Percentiles rank a stretch among this genome's conserved stretches.
phyloP scores from a whole-genome alignment of 2,113 vertebrate genomes.

The Dasypus novemcinctus region DNA sequence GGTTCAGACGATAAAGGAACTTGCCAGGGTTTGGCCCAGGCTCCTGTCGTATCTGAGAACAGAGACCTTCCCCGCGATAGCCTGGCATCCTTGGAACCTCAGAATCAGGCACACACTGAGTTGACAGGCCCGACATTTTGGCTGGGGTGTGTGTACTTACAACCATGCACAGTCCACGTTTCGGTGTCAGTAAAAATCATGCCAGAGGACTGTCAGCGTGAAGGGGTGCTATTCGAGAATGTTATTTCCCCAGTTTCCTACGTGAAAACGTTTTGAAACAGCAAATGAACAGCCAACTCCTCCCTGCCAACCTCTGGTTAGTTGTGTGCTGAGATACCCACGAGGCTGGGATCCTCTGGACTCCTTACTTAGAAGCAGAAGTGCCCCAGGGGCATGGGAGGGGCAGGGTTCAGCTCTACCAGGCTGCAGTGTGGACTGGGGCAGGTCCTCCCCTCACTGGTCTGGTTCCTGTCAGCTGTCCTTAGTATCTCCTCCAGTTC shows the following conservation, averaged over 20 bases:
- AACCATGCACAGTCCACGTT: too few relatives aligned
- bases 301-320: too few relatives aligned
- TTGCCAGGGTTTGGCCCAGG: background rate
- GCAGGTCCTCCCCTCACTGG: background rate
- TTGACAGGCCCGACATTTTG: background rate
- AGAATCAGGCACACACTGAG: background rate
- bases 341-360: background rate
- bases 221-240: background rate
- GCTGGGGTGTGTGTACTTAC: background rate
- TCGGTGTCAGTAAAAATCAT: background rate
- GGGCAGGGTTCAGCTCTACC: too few relatives aligned
- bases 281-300: background rate
- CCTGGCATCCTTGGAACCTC: background rate
- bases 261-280: background rate
- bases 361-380: fast-evolving
- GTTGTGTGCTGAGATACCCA: too few relatives aligned
- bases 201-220: background rate
- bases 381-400: background rate
- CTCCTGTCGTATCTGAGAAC: too few relatives aligned
- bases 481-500: background rate
- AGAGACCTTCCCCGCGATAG: fast-evolving
- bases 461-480: background rate
- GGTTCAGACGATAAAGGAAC: background rate
- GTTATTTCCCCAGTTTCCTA: background rate
- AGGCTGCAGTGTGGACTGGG: background rate